These are phyloP conservation scores for Motacilla tschutschensis DNA, from an alignment of 2,113 vertebrate species.

Conservation along the genomic window DNA sequence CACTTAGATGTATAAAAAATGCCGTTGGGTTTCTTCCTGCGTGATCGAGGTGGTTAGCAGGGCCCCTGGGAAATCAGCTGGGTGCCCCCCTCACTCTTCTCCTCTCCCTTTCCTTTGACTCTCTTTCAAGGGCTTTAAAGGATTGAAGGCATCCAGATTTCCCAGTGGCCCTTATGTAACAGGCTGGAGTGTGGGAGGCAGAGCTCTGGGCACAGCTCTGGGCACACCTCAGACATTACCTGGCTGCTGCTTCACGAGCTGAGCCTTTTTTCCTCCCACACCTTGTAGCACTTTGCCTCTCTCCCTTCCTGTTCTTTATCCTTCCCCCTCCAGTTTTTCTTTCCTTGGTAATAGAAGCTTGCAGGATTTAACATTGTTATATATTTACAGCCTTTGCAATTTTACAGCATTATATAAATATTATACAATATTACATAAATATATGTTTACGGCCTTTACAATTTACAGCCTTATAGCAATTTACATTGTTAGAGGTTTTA, in stretches of 20 bases:
- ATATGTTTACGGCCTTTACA: background rate
- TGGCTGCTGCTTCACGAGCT: background rate
- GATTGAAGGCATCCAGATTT: background rate
- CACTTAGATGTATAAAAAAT: background rate
- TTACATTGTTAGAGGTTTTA: background rate
- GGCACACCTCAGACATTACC: background rate
- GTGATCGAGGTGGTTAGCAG: background rate
- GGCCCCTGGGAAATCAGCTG: background rate
- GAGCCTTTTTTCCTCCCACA: background rate
- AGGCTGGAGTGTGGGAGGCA: background rate
- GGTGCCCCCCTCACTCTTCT: background rate
- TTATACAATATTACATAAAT: background rate
- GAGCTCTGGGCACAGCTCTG: background rate
- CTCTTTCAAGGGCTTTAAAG: slow-evolving; percentile 19
- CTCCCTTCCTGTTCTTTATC: background rate
- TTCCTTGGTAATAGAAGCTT: background rate
- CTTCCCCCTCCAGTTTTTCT: background rate
- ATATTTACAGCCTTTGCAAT: background rate
- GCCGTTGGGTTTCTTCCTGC: background rate
- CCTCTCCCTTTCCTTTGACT: background rate
- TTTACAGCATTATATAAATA: background rate
- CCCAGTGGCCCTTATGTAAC: background rate
- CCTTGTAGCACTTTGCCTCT: background rate
- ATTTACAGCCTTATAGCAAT: background rate
- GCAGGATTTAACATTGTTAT: background rate